Percentiles rank a stretch among this genome's conserved stretches.
phyloP scores from a whole-genome alignment of 1,140 invertebrate genomes.

The Lucilia sericata region DNA sequence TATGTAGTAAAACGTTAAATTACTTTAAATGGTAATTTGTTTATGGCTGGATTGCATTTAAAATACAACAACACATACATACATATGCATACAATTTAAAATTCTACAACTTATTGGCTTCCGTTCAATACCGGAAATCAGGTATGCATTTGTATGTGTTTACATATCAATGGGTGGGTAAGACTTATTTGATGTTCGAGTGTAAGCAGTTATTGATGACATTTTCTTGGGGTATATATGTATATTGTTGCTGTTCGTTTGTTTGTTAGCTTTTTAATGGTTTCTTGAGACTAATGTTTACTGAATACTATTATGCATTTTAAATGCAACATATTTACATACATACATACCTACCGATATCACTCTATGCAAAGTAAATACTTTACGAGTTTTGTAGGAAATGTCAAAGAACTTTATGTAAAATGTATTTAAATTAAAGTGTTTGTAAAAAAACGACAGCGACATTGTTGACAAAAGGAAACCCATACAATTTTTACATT shows the following conservation, averaged over 20 bases:
- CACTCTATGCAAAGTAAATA: not conserved
- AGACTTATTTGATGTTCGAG: not conserved
- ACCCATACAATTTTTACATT: not conserved
- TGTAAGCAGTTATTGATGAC: not conserved
- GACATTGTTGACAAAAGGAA: not conserved
- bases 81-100: not conserved
- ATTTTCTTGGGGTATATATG: not conserved
- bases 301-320: not conserved
- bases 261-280: slow-evolving; percentile 1
- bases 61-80: not conserved
- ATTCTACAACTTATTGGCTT: slow-evolving; percentile 8
- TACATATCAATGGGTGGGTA: not conserved
- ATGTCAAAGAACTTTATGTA: slow-evolving; percentile 14
- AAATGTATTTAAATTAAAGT: not conserved
- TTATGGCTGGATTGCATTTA: not conserved
- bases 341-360: not conserved
- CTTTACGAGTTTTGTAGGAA: not conserved
- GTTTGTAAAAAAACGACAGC: not conserved
- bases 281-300: slow-evolving; percentile 21
- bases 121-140: slow-evolving; percentile 25
- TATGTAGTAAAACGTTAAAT: no score
- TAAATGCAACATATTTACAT: not conserved
- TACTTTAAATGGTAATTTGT: no score
- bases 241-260: no score
- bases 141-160: not conserved